Evolutionary conservation across 2,113 vertebrate genomes (phyloP), one percentile per base, ranked within the genome.

Genomic region (Piliocolobus tephrosceles): DNA sequence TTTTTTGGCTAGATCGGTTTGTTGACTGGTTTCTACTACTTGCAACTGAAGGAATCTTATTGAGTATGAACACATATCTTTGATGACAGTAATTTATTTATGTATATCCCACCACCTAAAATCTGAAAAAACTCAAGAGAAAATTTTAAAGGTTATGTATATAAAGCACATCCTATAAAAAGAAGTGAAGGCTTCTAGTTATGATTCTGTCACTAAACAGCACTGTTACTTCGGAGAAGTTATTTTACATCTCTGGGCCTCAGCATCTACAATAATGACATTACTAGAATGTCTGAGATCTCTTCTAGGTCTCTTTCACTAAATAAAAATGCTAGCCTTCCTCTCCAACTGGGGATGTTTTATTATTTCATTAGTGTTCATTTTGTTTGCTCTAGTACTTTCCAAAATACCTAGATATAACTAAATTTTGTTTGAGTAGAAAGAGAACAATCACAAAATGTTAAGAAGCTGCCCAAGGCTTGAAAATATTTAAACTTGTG

Each of bases 21-120:
- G 58, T 35, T 80, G 50, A 96, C 7, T 88, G 88, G 79, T 89
- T 95, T 97, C 89, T 96, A 73, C 40, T 89, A 90, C 80, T 83
- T 92, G 45, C 22, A 93, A 79, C 32, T 16, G 61, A 93, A 96
- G 88, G 22, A 95, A 61, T 79, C 35, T 64, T 91, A 81, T 0
- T 50, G 55, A 84, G 30, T 80, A 75, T 80, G n/a, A 85, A 85
- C 57, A 94, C 3, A 94, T 2, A 80, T 6, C 76, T 38, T 40
- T 85, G 75, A 38, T 38, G 57, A 75, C 25, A 3, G 13, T 73
- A 84, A 61, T 52, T 91, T 94, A 93, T 45, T 72, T 94, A 70
- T 40, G n/a, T 78, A 68, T 43, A 93, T 68, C 23, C 88, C 91
- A 25, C 4, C n/a, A 70, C 23, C 4, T 47, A 80, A 32, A 89